Evolutionary conservation across 1,140 invertebrate species (phyloP), one percentile per base, ranked within the genome.

Genomic region (Drosophila neocordata): DNA sequence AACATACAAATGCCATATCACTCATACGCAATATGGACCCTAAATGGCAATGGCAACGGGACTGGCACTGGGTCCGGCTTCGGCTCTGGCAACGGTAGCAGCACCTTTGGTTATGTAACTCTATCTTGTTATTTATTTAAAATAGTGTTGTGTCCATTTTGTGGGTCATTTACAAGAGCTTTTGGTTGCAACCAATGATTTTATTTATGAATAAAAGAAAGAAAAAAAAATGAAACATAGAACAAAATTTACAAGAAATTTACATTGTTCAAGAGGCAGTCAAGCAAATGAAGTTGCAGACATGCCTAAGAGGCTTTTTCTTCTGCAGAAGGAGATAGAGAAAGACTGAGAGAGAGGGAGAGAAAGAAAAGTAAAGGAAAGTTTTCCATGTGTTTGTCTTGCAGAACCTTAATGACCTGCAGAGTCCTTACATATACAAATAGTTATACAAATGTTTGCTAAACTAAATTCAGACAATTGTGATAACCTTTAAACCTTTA

Each of bases 121-220:
- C 74, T 75, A 65, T 65, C 68, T 67, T 74, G 64, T 87, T 82
- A 82, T 88, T 82, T 82, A 87, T 85, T 85, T 85, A 81, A 87
- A 87, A 48, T 48, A 48, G 8, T 69, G 55, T 31, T 31, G 15
- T 64, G 38, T 58, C 52, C 27, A n/a, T 35, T 7, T 20, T 31
- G 24, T 59, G n/a, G 22, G 35, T 74, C 56, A 65, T 64, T 77
- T 65, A 44, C 41, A 34, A 56, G 73, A 82, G 83, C 79, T 79
- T 31, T 31, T 31, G 27, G 75, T 72, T 71, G 57, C 53, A 76
- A 62, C 52, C 81, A 74, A 78, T 78, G 73, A 75, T 72, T 81
- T 81, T 72, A 78, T 82, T 81, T 81, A 66, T 63, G 51, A 18
- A 53, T 75, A 27, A 63, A 27, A 31, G 27, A 62, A 87, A 78